phyloP scores from a whole-genome alignment of 1,140 invertebrate species.

The Solenopsis fugax region DNA sequence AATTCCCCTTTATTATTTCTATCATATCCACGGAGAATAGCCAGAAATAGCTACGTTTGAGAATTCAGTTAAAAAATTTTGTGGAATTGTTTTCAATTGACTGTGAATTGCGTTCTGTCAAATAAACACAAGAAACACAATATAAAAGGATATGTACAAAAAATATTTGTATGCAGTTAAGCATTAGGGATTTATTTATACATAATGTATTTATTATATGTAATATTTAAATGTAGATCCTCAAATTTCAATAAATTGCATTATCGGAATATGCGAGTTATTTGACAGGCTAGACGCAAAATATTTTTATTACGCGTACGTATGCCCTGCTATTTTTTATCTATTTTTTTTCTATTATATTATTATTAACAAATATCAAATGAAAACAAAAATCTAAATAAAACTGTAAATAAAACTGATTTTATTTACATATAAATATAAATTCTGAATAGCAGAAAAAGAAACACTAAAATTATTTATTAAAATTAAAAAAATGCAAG shows the following conservation, averaged over 20 bases:
- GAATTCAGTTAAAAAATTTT: neutral
- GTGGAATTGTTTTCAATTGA: constrained; percentile 15
- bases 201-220: neutral
- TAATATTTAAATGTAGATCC: constrained; percentile 14
- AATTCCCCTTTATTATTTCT: constrained; percentile 53
- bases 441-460: neutral
- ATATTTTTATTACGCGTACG: neutral
- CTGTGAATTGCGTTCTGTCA: neutral
- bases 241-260: constrained; percentile 4
- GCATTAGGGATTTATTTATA: constrained; percentile 1
- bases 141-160: neutral
- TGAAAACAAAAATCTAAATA: neutral
- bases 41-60: constrained; percentile 7
- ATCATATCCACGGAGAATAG: constrained; percentile 26
- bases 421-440: neutral
- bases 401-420: neutral
- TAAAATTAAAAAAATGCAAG: neutral
- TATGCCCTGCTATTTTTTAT: neutral
- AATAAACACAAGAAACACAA: neutral
- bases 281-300: neutral
- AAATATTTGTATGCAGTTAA: neutral
- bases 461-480: neutral
- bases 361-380: neutral
- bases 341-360: neutral
- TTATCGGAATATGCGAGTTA: neutral